Evolutionary conservation across 1,140 invertebrate species (phyloP), one percentile per base, ranked within the genome.

Genomic region (Pararge aegeria): DNA sequence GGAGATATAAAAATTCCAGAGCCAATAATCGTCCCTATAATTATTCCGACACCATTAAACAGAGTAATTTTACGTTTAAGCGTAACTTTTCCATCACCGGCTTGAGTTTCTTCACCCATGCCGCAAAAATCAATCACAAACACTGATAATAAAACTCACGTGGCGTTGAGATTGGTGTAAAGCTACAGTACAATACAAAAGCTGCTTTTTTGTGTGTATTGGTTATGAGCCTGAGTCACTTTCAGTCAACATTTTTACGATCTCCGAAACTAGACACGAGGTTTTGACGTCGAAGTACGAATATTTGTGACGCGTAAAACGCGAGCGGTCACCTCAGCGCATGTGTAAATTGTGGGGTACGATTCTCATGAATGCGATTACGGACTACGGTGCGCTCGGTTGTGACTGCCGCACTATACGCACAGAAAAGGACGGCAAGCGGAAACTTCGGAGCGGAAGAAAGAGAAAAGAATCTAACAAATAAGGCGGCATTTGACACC

Each of bases 1-100:
- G 96, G 95, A 18, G 95, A 93, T 66, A 97, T 94, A 80, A 97
- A 97, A 61, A 96, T 96, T 46, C 96, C 96, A 29, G 95, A 95
- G 10, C 95, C 95, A 60, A 96, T 95, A 70, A 96, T 96, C 16
- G 94, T 95, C 5, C 96, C 95, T 34, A 96, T 94, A 66, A 97
- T 96, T 49, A 97, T 93, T n/a, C 94, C 94, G n/a, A 96, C 94
- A 42, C 96, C 96, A 89, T 97, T 96, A 67, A 95, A 90, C 7
- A 97, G 89, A 4, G 95, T 96, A 64, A 97, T 95, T 89, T 95
- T 96, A 44, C 95, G 91, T 90, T 97, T 95, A 55, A 97, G 81
- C 66, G 93, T 92, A 57, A 94, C 93, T 80, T 93, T 92, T 49
- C 79, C 85, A 61, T 86, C 85, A 24, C 65, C 78, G 61, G 70